Base-by-base conservation (phyloP, 2,888 invertebrate species). In the Ceratothoa steindachneri region DNA sequence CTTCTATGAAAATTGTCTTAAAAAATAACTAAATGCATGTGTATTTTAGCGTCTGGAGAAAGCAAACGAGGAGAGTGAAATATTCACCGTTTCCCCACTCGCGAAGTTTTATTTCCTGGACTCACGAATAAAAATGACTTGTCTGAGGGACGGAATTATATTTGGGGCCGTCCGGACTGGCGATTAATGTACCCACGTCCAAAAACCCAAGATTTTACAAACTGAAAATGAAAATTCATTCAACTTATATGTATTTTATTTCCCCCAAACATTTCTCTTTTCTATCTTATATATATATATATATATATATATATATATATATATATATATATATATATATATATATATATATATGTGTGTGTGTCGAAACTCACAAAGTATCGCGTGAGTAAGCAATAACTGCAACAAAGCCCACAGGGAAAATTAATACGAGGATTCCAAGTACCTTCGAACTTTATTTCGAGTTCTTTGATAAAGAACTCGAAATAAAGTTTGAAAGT, bases 101-200 rank as follows among this genome's bases (percentile, higher is more conserved):
- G 53, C 69, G 75, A 75, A 75, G 72, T 75, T 75, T 75, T 75
- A 75, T 75, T 75, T 75, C 75, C 75, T 72, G 75, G 72, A 69
- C 55, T 72, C 66, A 69, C 28, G 72, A 67, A 67, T 75, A 75
- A 75, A 75, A 75, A 75, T 75, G 75, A 70, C 75, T 75, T 72
- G 75, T 72, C 75, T 75, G 75, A 75, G 70, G 67, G 69, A 69
- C 72, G 75, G 75, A 75, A 72, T 72, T 75, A 75, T 75, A 69
- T 72, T 75, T 71, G 67, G 75, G 72, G 53, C 69, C 70, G 72
- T 72, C 72, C 72, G 75, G 70, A 65, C 69, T 31, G 15, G 27
- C 31, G 67, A 67, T 74, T 70, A 31, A 51, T 60, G 75, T 69
- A 69, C 66, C 60, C 60, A 60, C 60, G 60, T 60, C 60, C 24